Percentiles rank a stretch among this genome's conserved stretches.
Evolutionary conservation across 2,113 vertebrate species (phyloP).

Genomic region (Lagopus muta): DNA sequence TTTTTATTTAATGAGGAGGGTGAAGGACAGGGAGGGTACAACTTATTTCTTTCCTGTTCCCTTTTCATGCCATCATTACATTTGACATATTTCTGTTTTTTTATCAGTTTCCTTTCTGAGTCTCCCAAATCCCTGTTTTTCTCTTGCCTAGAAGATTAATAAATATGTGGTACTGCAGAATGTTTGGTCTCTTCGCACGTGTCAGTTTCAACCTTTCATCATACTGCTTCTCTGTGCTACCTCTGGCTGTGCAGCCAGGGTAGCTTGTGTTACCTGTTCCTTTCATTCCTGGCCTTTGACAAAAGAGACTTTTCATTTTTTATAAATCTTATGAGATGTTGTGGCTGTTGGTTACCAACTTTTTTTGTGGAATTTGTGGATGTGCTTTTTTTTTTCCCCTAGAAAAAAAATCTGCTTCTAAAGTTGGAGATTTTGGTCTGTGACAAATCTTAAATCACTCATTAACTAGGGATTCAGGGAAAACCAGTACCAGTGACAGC

Average conservation of each 20-base stretch:
- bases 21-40: neutral
- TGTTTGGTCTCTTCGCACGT: neutral
- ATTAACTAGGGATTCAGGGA: neutral
- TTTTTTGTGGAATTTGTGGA: neutral
- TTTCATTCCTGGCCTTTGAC: neutral
- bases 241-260: neutral
- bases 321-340: neutral
- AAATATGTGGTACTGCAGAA: neutral
- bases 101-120: neutral
- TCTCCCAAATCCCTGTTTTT: neutral
- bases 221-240: neutral
- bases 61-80: neutral
- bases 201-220: neutral
- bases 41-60: neutral
- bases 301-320: neutral
- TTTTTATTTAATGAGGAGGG: neutral
- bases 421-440: neutral
- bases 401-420: neutral
- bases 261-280: neutral
- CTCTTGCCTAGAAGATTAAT: neutral
- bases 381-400: neutral
- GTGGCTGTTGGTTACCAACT: neutral
- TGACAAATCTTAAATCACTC: neutral
- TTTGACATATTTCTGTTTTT: neutral
- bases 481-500: neutral